phyloP scores from a whole-genome alignment of 1,140 invertebrate species.

The Trachymyrmex cornetzi region DNA sequence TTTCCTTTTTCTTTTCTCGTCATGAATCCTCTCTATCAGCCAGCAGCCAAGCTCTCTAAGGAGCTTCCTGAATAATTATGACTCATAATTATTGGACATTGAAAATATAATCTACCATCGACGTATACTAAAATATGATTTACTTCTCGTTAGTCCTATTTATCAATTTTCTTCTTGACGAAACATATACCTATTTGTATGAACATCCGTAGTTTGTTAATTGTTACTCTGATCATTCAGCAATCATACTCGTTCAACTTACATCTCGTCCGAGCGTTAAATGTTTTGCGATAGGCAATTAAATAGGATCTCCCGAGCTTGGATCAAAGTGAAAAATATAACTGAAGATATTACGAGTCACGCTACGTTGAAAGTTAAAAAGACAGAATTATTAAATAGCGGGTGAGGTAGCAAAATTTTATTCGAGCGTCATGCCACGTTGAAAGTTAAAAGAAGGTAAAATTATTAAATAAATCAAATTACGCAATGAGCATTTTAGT shows the following conservation, averaged over 20 bases:
- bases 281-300: not conserved
- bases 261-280: not conserved
- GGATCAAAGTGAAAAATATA: not conserved
- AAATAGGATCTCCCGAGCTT: not conserved
- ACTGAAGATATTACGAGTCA: conserved; percentile 10
- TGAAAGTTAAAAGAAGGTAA: conserved; percentile 31
- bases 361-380: conserved; percentile 27
- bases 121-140: not conserved
- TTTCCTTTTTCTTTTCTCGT: conserved; percentile 72
- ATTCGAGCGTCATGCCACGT: not conserved
- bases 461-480: conserved; percentile 16
- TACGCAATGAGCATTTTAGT: not conserved
- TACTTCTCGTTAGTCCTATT: not conserved
- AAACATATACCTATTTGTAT: not conserved
- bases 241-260: not conserved
- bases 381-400: conserved; percentile 5
- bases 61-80: conserved; percentile 36
- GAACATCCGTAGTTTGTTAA: conserved; percentile 4
- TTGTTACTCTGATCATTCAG: not conserved
- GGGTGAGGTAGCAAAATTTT: conserved; percentile 19
- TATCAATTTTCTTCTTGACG: not conserved
- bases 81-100: conserved; percentile 14
- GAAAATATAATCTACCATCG: conserved; percentile 5
- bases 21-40: conserved; percentile 41
- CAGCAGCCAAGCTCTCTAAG: not conserved